phyloP scores from a whole-genome alignment of 2,888 invertebrate species.

The Mythimna loreyi region DNA sequence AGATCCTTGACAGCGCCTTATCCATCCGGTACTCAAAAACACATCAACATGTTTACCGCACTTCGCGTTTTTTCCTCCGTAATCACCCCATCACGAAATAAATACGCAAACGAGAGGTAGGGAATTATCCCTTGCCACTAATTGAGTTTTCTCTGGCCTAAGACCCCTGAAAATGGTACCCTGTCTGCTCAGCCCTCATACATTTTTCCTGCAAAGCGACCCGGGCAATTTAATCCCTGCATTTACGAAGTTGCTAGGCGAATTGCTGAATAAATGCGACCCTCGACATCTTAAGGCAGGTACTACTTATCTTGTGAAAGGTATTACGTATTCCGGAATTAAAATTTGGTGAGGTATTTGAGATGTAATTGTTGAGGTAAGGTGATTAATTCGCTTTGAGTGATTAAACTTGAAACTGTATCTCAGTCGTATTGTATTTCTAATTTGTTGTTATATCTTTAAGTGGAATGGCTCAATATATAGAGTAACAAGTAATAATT shows the following conservation, averaged over 20 bases:
- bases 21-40: slow-evolving; percentile 35
- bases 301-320: slow-evolving; percentile 66
- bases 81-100: slow-evolving; percentile 59
- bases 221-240: slow-evolving; percentile 74
- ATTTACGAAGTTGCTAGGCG: slow-evolving; percentile 68
- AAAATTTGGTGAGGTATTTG: slow-evolving; percentile 56
- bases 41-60: slow-evolving; percentile 57
- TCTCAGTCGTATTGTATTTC: neutral
- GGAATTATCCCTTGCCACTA: slow-evolving; percentile 68
- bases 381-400: slow-evolving; percentile 30
- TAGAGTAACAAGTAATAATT: too few species aligned
- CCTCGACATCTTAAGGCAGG: slow-evolving; percentile 64
- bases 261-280: slow-evolving; percentile 72
- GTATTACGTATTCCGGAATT: slow-evolving; percentile 60
- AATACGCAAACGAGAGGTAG: slow-evolving; percentile 66
- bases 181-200: slow-evolving; percentile 64
- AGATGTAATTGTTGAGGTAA: slow-evolving; percentile 34
- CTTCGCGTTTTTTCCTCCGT: slow-evolving; percentile 54
- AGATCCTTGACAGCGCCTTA: slow-evolving; percentile 10
- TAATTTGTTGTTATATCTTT: neutral
- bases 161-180: slow-evolving; percentile 30
- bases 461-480: too few species aligned
- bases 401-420: slow-evolving; percentile 1
- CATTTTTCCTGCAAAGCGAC: slow-evolving; percentile 73
- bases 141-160: slow-evolving; percentile 63